Percentiles rank a stretch among this genome's conserved stretches.
Evolutionary conservation across 2,888 invertebrate species (phyloP).

Genomic region (Dryadula phaetusa): DNA sequence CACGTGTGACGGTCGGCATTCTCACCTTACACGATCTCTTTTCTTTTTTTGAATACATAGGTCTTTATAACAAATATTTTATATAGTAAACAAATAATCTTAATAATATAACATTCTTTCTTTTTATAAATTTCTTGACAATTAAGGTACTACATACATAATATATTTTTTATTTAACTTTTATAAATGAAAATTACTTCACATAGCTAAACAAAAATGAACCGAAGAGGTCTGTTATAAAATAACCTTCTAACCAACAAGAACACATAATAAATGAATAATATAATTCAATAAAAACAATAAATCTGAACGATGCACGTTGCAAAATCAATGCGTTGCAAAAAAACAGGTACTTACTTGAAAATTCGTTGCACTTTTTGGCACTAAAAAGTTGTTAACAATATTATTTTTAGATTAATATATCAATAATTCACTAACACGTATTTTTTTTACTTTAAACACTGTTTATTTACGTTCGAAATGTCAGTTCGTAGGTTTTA

Average conservation of each 20-base stretch:
- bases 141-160: too few species aligned
- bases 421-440: conserved; percentile 12
- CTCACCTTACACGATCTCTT: neutral
- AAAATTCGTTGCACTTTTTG: conserved; percentile 69
- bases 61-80: neutral
- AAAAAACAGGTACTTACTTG: conserved; percentile 71
- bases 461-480: conserved; percentile 78
- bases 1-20: conserved; percentile 7
- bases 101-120: too few species aligned
- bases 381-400: conserved; percentile 48
- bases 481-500: conserved; percentile 59
- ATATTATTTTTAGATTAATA: neutral
- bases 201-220: neutral
- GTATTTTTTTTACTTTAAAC: conserved; percentile 38
- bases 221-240: neutral
- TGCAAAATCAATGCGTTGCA: conserved; percentile 62
- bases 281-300: conserved; percentile 36
- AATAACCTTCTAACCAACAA: neutral
- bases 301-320: conserved; percentile 37
- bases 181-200: neutral
- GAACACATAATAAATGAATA: neutral
- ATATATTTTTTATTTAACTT: too few species aligned
- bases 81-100: neutral
- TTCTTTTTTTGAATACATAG: neutral
- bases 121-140: too few species aligned